Base-by-base conservation (phyloP, 2,113 vertebrate genomes). In the Thamnaconus septentrionalis region DNA sequence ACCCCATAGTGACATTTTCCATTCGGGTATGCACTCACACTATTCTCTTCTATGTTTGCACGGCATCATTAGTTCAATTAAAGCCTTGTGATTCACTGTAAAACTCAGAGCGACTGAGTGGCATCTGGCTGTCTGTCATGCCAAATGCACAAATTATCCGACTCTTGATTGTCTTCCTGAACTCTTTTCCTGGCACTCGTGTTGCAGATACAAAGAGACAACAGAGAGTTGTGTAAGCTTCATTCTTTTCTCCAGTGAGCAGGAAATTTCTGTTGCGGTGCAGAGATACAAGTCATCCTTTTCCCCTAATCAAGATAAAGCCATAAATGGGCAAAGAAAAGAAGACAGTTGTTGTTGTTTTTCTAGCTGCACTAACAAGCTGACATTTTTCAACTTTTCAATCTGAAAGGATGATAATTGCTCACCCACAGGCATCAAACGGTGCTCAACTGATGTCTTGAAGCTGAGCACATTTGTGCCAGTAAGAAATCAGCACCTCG, bases 201-300 rank as follows among this genome's bases (percentile, higher is more conserved):
- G 76, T 54, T 53, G 56, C 60, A 49, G 64, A 74, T 56, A 56
- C 41, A 53, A 63, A 51, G 53, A 54, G 56, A 57, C 76, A 52
- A 42, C 43, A 73, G 72, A 73, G 80, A 69, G 75, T 76, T 78
- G 66, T 77, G 64, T 65, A 78, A 85, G 67, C 64, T 43, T 53
- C 48, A 57, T 49, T 62, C 49, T 66, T 79, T 73, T 76, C 69
- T 50, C 71, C 69, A 74, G 4, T 51, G 44, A 59, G 66, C 51
- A 74, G 82, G 66, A 83, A 31, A 56, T 56, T 64, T 75, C 54
- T 58, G 50, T 47, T 9, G 45, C 53, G 59, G 75, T 61, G 48
- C 64, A 69, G 55, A 82, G 60, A 69, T 59, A 73, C 59, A 82
- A 75, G 63, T 59, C 9, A 50, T 11, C 48, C n/a, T 75, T 76